Percentiles rank a stretch among this genome's conserved stretches.
Evolutionary conservation across 1,140 invertebrate genomes (phyloP).

Genomic region (Ctenoplectra terminalis): DNA sequence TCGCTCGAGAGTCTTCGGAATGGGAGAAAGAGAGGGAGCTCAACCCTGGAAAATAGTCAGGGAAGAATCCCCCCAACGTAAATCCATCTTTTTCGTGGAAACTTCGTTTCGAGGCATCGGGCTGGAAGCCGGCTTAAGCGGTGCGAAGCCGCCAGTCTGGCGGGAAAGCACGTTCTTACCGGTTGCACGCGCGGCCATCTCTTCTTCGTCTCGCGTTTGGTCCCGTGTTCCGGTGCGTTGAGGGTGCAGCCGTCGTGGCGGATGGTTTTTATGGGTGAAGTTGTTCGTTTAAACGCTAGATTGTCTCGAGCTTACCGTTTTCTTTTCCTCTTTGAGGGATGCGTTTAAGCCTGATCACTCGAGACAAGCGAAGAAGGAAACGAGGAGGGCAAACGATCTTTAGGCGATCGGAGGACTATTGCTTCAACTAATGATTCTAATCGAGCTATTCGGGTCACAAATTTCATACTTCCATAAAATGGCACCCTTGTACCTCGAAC

Average conservation of each 20-base stretch:
- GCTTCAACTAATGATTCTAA: no score
- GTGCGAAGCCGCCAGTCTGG: constrained; percentile 38
- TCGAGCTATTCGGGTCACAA: no score
- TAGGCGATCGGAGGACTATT: no score
- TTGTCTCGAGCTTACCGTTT: background rate
- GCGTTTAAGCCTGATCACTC: no score
- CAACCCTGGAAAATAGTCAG: constrained; percentile 32
- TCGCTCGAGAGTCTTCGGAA: background rate
- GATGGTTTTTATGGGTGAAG: background rate
- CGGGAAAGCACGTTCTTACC: constrained; percentile 35
- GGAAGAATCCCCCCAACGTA: constrained; percentile 32
- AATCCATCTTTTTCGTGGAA: constrained; percentile 62
- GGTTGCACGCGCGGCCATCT: background rate
- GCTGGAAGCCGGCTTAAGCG: constrained; percentile 47
- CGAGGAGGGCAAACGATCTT: no score
- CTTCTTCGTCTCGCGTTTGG: background rate
- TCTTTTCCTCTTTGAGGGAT: background rate
- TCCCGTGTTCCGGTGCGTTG: background rate
- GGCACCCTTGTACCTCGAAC: no score
- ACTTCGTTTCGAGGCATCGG: constrained; percentile 50
- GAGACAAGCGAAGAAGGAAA: no score
- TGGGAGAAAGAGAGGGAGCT: no score
- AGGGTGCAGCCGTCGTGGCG: background rate
- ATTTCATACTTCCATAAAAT: no score
- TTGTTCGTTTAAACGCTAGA: background rate